phyloP scores from a whole-genome alignment of 2,797 vertebrate species.

The Monodelphis domestica region DNA sequence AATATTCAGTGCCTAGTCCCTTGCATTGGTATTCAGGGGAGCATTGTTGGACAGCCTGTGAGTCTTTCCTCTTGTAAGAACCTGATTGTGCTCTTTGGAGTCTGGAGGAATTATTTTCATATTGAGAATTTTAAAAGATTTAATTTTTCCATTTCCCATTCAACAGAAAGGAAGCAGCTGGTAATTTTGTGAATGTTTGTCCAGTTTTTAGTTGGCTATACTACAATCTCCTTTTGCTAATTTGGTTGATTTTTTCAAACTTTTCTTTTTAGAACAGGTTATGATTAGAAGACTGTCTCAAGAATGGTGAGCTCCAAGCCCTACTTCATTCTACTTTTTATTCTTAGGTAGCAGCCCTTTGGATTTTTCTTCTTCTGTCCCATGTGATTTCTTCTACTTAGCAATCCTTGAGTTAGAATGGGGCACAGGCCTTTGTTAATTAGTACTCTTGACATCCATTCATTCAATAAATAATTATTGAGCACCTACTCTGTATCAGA shows the following conservation, averaged over 20 bases:
- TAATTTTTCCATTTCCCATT: constrained; percentile 69
- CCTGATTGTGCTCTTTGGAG: constrained; percentile 65
- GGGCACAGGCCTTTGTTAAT: not conserved
- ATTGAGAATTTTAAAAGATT: constrained; percentile 54
- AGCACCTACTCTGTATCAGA: not conserved
- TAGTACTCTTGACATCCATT: not conserved
- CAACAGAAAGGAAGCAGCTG: constrained; percentile 73
- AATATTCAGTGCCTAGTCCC: constrained; percentile 67
- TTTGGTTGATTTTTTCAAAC: constrained; percentile 41
- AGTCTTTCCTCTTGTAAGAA: constrained; percentile 64
- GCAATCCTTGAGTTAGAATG: not conserved
- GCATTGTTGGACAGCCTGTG: constrained; percentile 53
- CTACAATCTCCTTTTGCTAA: constrained; percentile 53
- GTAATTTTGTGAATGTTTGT: constrained; percentile 59
- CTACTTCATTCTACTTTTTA: constrained; percentile 57
- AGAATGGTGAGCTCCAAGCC: constrained; percentile 9
- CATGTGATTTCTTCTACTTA: constrained; percentile 27
- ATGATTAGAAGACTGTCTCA: constrained; percentile 64
- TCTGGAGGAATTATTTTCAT: constrained; percentile 69
- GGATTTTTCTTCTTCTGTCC: not conserved
- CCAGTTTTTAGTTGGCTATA: constrained; percentile 62
- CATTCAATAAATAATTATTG: not conserved
- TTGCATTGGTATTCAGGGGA: constrained; percentile 68
- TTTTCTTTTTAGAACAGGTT: constrained; percentile 49
- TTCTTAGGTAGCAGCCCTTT: not conserved